Evolutionary conservation across 37 sponge, comb jelly and placozoan genomes (phyloP), one percentile per base, ranked within the genome.

Genomic region (Chondrilla cf. caribensis): DNA sequence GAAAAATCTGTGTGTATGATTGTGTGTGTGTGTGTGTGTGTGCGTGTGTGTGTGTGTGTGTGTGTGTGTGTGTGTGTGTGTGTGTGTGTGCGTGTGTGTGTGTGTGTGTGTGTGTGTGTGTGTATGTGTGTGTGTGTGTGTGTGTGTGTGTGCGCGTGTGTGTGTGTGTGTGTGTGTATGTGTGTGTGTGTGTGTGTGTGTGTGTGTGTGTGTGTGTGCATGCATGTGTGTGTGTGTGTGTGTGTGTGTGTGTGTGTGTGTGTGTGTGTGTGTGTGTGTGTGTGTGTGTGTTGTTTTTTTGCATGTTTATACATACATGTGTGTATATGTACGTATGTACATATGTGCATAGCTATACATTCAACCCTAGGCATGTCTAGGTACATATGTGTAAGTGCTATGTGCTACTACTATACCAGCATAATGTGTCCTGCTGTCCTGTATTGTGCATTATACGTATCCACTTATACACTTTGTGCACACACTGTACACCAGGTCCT

Each of bases 161-260:
- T 25, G 58, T 78, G 31, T 51, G 22, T 77, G 22, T 77, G 78
- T 77, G 47, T 43, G 47, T 39, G 78, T 43, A 9, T 39, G 51
- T 43, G 47, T 39, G 47, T 77, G 78, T 77, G 54, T 77, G 78
- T 77, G 54, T 43, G 54, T 77, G 54, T 77, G 73, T 62, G 64
- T 62, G 64, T 19, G 64, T 62, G 64, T 62, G 64, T 26, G 64
- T 62, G 64, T 62, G 64, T 26, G 64, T 62, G 64, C 15, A 22
- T 26, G 64, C 15, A 22, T 62, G 64, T 26, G 64, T 62, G 64
- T 62, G 64, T 26, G 64, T 62, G 64, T 62, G 64, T 26, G 64
- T 62, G 64, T 62, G 64, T 26, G 64, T 62, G 64, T 62, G 64
- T 26, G 64, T 62, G 64, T 62, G 22, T 26, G 64, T 62, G 22